Evolutionary conservation across 2,888 invertebrate genomes (phyloP).

Genomic region (Matsumyia berberina): DNA sequence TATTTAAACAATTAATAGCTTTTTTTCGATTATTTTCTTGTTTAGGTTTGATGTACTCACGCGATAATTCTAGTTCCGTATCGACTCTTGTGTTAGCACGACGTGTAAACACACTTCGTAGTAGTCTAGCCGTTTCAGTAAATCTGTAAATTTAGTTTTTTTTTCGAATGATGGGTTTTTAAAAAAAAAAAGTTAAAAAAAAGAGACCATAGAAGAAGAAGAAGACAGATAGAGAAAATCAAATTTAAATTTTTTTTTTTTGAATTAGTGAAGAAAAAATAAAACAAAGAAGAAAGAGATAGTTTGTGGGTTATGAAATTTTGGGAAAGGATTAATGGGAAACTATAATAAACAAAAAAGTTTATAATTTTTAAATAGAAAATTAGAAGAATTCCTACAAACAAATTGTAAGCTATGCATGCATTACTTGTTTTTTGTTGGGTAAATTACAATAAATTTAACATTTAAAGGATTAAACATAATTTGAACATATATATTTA

Average conservation of each 20-base stretch:
- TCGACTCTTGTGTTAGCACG: slow-evolving; percentile 92
- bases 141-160: slow-evolving; percentile 88
- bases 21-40: slow-evolving; percentile 16
- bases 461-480: slow-evolving; percentile 24
- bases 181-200: slow-evolving; percentile 22
- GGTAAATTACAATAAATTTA: slow-evolving; percentile 35
- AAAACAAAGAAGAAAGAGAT: not conserved
- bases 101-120: slow-evolving; percentile 95
- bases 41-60: slow-evolving; percentile 88
- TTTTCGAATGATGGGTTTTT: slow-evolving; percentile 51
- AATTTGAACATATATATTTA: slow-evolving; percentile 12
- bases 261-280: slow-evolving; percentile 2
- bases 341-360: slow-evolving; percentile 1
- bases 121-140: slow-evolving; percentile 97
- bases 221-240: slow-evolving; percentile 20
- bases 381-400: not conserved
- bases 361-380: not conserved
- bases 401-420: slow-evolving; percentile 39
- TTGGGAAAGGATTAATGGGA: slow-evolving; percentile 12
- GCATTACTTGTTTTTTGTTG: slow-evolving; percentile 28
- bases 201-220: slow-evolving; percentile 3
- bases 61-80: slow-evolving; percentile 95
- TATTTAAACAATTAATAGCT: slow-evolving; percentile 11
- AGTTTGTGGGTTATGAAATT: not conserved
- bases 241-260: not conserved